Evolutionary conservation across 2,888 invertebrate genomes (phyloP).

Genomic region (Rhabditoides inermis): DNA sequence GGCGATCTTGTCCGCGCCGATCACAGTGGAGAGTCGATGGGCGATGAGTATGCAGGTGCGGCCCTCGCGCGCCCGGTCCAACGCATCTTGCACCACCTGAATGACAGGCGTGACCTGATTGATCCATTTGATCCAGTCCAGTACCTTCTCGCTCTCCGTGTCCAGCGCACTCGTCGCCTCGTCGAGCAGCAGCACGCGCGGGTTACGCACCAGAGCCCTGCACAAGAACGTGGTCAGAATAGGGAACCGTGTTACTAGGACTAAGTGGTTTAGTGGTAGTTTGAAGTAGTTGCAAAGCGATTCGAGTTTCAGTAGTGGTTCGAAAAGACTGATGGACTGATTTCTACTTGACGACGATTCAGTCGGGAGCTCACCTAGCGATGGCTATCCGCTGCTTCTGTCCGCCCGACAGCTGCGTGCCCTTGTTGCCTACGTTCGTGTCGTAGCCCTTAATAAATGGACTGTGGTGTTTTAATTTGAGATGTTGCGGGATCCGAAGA

Average conservation of each 20-base stretch:
- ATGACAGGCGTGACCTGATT: neutral
- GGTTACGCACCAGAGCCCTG: constrained; percentile 53
- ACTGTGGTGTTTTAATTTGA: neutral
- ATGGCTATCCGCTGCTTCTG: constrained; percentile 56
- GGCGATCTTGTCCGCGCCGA: constrained; percentile 48
- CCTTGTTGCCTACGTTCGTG: constrained; percentile 54
- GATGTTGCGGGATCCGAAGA: no score
- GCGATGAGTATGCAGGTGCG: constrained; percentile 57
- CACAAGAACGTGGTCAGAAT: no score
- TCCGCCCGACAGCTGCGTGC: constrained; percentile 54
- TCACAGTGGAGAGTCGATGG: constrained; percentile 56
- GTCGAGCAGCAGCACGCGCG: constrained; percentile 53
- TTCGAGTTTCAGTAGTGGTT: no score
- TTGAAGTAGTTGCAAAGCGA: no score
- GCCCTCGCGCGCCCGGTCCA: constrained; percentile 60
- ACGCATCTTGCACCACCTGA: constrained; percentile 72
- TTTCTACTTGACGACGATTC: no score
- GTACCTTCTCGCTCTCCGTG: constrained; percentile 41
- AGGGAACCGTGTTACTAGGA: no score
- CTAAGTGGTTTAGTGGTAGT: no score
- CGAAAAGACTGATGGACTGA: no score
- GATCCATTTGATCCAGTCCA: neutral
- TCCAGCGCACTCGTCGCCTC: constrained; percentile 37
- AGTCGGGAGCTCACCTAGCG: no score
- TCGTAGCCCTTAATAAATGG: constrained; percentile 41